Base-by-base conservation (phyloP, 2,113 vertebrate species). In the Marmota flaviventris region DNA sequence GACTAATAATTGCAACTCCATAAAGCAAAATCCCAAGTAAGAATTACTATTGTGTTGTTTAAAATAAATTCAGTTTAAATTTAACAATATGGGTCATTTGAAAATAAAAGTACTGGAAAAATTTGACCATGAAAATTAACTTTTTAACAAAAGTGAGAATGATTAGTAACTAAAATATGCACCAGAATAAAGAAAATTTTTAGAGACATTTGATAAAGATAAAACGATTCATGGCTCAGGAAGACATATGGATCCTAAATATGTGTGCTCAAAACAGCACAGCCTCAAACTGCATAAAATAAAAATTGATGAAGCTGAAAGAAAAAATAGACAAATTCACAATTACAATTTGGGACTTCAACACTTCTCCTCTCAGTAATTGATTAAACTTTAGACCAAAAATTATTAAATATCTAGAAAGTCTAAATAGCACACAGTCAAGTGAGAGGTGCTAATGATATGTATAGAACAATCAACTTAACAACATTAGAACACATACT, bases 281-380 rank as follows among this genome's bases (percentile, higher is more conserved):
- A 87, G 32, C 7, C 48, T 73, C n/a, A 78, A 37, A 27, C 17
- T 76, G 76, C 5, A 51, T 39, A 4, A 61, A 83, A 25, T 17
- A 82, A 82, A 94, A 76, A n/a, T 2, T 75, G 8, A 20, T 67
- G 75, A 1, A n/a, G 6, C 8, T 65, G 76, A 65, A 90, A 61
- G 18, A 5, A 32, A 70, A 65, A 83, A 16, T 1, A n/a, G 27
- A 25, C 9, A 83, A 56, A 70, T 65, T 2, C 5, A 95, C 9
- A 67, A 34, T 75, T 76, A 18, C 63, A 56, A 13, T n/a, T n/a
- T 82, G 32, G 24, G 13, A 32, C 61, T 45, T 39, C 5, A 56
- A 37, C 3, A 70, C 17, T 0, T 0, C 11, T 5, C 22, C 4
- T 48, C 65, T 42, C 1, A 17, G 20, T 29, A 84, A 72, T 3